Conservation (phyloP, 2,888 invertebrate genomes). For the Biston betularia region DNA sequence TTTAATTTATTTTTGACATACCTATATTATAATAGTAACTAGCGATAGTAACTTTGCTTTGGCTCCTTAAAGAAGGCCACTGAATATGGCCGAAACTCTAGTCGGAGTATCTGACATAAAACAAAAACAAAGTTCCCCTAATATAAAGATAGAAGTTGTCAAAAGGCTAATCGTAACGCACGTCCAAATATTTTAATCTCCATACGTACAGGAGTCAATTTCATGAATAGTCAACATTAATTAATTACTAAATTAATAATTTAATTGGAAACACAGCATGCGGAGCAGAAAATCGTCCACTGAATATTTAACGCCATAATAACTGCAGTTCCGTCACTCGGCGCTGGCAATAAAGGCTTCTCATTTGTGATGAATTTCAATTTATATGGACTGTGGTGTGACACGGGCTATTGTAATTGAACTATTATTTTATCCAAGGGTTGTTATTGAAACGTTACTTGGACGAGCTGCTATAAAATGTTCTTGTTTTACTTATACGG, state of each 20-base stretch:
- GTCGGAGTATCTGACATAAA: too few species aligned
- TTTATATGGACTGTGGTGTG: neutral
- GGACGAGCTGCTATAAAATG: too few species aligned
- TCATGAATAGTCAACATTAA: slow-evolving; percentile 37
- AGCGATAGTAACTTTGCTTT: too few species aligned
- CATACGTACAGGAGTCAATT: slow-evolving; percentile 18
- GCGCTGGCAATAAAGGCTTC: slow-evolving; percentile 37
- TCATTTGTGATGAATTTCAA: slow-evolving; percentile 11
- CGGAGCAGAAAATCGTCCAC: slow-evolving; percentile 54
- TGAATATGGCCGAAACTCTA: too few species aligned
- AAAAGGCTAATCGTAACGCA: too few species aligned
- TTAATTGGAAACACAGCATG: slow-evolving; percentile 37
- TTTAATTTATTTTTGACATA: too few species aligned
- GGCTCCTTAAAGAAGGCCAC: too few species aligned
- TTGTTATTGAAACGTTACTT: too few species aligned
- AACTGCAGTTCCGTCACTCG: slow-evolving; percentile 57
- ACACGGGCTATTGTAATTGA: neutral
- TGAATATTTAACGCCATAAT: slow-evolving; percentile 65
- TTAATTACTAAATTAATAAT: slow-evolving; percentile 41
- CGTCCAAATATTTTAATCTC: neutral
- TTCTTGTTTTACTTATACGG: too few species aligned
- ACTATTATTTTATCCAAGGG: neutral
- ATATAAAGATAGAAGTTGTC: too few species aligned
- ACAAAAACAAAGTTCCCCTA: too few species aligned
- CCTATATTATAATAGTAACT: too few species aligned